Base-by-base conservation (phyloP, 2,113 vertebrate genomes). In the Ceratotherium simum region DNA sequence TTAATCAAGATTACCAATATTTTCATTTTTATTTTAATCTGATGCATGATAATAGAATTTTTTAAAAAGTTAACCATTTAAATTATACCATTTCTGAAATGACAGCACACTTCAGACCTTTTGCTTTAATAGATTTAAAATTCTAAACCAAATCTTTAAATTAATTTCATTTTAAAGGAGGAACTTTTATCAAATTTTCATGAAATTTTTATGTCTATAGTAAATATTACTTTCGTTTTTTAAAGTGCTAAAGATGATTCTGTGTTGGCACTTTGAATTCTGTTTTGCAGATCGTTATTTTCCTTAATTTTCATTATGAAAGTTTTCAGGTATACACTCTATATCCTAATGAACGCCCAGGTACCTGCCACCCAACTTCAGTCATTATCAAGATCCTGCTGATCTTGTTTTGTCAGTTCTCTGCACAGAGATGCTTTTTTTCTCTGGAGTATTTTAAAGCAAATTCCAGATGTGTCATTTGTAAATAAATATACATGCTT, bases 91-190 rank as follows among this genome's bases (percentile, higher is more conserved):
- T 51, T 83, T 94, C 69, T 85, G 1, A 89, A 81, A 81, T 83
- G n/a, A 83, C 88, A 78, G 2, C 23, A 31, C 21, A 84, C 54
- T 90, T 92, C 56, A 69, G 31, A 29, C 33, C 36, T 85, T 88
- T 79, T 54, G 29, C 70, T 88, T 96, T 93, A 72, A 90, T 36
- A 92, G 20, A 94, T 70, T 87, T 90, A 42, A 96, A 97, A 82
- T 54, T 64, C 25, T 85, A 70, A 78, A 64, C n/a, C n/a, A 88
- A 56, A 72, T 73, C 23, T 91, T 95, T 62, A 86, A 79, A 65
- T 81, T 54, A 90, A 80, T 56, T 96, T 69, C 31, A 2, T 64
- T 76, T 90, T 79, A 72, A 78, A 81, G 60, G 36, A 91, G 31
- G 64, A 64, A n/a, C 72, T 95, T 92, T 89, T 89, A 86, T 90